These are phyloP conservation scores for Papilio glaucus DNA, from an alignment of 1,140 invertebrate species.

Conservation along the genomic window DNA sequence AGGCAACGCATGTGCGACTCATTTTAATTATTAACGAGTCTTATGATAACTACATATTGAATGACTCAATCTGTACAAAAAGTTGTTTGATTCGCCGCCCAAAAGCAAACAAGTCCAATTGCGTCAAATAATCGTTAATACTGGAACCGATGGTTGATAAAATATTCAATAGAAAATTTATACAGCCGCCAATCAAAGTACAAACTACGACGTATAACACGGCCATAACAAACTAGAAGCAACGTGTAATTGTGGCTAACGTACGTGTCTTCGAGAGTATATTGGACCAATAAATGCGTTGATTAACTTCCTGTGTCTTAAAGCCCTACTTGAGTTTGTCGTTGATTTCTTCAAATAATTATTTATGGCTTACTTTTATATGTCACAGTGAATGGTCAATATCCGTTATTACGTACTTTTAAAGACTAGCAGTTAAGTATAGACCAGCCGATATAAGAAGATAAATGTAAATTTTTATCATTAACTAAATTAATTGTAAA, in stretches of 20 bases:
- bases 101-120: conserved; percentile 23
- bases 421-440: conserved; percentile 9
- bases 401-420: conserved; percentile 33
- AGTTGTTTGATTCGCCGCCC: conserved; percentile 12
- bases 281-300: conserved; percentile 53
- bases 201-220: conserved; percentile 37
- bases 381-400: conserved; percentile 34
- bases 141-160: conserved; percentile 27
- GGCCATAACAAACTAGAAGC: conserved; percentile 39
- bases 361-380: conserved; percentile 39
- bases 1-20: no score
- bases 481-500: conserved; percentile 20
- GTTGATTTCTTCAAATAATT: conserved; percentile 48
- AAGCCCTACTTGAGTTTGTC: conserved; percentile 47
- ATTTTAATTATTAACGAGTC: no score
- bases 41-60: not conserved
- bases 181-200: conserved; percentile 44
- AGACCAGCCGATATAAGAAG: not conserved
- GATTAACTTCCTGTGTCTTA: conserved; percentile 57
- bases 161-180: conserved; percentile 47
- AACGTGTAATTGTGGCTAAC: conserved; percentile 33
- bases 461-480: conserved; percentile 19
- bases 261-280: conserved; percentile 51
- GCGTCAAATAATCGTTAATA: conserved; percentile 40
- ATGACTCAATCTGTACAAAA: conserved; percentile 23